phyloP scores from a whole-genome alignment of 2,888 invertebrate genomes.

The Amblyjoppa proteus region DNA sequence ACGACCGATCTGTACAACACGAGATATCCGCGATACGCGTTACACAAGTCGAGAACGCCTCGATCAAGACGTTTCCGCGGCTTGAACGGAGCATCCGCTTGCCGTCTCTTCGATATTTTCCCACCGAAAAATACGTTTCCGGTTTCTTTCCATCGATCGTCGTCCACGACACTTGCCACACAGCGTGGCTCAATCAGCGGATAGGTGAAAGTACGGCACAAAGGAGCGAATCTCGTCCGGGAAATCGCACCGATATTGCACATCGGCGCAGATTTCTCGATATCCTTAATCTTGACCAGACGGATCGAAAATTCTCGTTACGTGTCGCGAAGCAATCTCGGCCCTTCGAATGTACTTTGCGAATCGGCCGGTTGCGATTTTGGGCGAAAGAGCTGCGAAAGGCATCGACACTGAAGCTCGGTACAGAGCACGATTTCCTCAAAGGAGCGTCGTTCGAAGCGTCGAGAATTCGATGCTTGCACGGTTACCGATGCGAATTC shows the following conservation, averaged over 20 bases:
- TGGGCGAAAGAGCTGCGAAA: not conserved
- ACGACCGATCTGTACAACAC: not conserved
- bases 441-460: not conserved
- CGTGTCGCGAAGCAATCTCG: not conserved
- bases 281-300: not conserved
- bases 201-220: not conserved
- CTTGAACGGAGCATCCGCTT: not conserved
- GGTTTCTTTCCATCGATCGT: not conserved
- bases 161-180: not conserved
- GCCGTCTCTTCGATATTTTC: not conserved
- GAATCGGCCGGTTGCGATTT: not conserved
- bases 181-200: not conserved
- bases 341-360: not conserved
- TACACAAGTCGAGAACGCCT: not conserved
- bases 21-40: not conserved
- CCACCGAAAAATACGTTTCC: constrained; percentile 4
- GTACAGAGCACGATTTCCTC: not conserved
- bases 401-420: not conserved
- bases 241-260: not conserved
- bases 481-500: constrained; percentile 8
- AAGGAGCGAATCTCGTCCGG: not conserved
- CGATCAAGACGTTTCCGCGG: not conserved
- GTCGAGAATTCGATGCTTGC: not conserved
- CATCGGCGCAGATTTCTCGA: not conserved
- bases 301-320: too few relatives aligned